These are phyloP conservation scores for Pterocles orientalis DNA, from an alignment of 2,113 vertebrate species.

Conservation along the genomic window DNA sequence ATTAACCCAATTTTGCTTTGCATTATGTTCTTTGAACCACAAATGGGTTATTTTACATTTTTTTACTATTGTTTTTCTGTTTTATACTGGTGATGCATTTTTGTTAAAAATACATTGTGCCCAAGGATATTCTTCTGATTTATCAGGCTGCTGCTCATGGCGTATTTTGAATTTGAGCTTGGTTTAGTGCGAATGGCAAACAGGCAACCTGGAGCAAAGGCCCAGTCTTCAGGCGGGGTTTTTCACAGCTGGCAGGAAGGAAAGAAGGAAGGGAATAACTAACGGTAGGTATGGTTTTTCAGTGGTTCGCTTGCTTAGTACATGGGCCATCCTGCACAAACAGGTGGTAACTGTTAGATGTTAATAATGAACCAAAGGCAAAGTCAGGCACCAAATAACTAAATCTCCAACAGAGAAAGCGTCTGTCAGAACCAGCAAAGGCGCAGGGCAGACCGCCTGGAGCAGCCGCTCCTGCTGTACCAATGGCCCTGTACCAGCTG, in stretches of 20 bases:
- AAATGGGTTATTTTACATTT: not conserved
- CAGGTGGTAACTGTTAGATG: not conserved
- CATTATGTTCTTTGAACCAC: not conserved
- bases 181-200: not conserved
- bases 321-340: not conserved
- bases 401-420: not conserved
- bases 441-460: too few relatives aligned
- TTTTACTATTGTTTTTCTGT: not conserved
- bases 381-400: not conserved
- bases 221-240: not conserved
- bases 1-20: not conserved
- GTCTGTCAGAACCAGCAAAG: fast-evolving
- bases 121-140: not conserved
- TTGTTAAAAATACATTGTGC: not conserved
- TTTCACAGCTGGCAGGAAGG: not conserved
- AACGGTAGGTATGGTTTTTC: not conserved
- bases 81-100: not conserved
- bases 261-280: not conserved
- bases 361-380: not conserved
- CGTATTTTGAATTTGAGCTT: not conserved
- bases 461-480: not conserved
- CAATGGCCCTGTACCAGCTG: not conserved
- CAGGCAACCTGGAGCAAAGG: not conserved
- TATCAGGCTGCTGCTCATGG: not conserved
- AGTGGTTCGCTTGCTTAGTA: not conserved